phyloP scores from a whole-genome alignment of 2,888 invertebrate genomes.

The Tribolium freemani region DNA sequence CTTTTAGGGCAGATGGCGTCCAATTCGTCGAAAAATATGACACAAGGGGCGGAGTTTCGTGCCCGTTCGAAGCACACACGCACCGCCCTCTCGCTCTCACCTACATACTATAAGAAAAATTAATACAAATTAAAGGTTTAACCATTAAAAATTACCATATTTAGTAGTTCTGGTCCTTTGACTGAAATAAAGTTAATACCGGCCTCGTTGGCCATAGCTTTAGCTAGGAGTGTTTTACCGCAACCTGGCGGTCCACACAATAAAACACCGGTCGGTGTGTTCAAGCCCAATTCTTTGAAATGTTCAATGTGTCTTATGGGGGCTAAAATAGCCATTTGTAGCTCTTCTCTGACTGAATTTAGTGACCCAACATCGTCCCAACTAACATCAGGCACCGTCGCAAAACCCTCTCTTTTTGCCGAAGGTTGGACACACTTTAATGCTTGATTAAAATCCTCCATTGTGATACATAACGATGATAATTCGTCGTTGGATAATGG shows the following conservation, averaged over 20 bases:
- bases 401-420: conserved; percentile 96
- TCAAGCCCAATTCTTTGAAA: conserved; percentile 83
- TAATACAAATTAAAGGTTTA: conserved; percentile 21
- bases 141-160: conserved; percentile 79
- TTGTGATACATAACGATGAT: conserved; percentile 76
- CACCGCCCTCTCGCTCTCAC: conserved; percentile 97
- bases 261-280: conserved; percentile 89
- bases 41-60: conserved; percentile 95
- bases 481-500: conserved; percentile 77
- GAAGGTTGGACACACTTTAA: conserved; percentile 90
- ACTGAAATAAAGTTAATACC: conserved; percentile 99
- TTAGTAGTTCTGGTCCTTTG: conserved; percentile 97
- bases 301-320: conserved; percentile 91
- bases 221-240: conserved; percentile 96
- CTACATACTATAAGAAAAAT: conserved; percentile 83
- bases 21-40: conserved; percentile 99
- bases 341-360: conserved; percentile 86
- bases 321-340: conserved; percentile 92
- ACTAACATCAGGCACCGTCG: conserved; percentile 96
- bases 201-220: conserved; percentile 98
- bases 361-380: conserved; percentile 98
- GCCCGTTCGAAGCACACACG: conserved; percentile 96
- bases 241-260: conserved; percentile 98
- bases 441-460: conserved; percentile 84
- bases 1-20: conserved; percentile 95